Conservation (phyloP, 2,797 vertebrate genomes). For the Bradypus variegatus region DNA sequence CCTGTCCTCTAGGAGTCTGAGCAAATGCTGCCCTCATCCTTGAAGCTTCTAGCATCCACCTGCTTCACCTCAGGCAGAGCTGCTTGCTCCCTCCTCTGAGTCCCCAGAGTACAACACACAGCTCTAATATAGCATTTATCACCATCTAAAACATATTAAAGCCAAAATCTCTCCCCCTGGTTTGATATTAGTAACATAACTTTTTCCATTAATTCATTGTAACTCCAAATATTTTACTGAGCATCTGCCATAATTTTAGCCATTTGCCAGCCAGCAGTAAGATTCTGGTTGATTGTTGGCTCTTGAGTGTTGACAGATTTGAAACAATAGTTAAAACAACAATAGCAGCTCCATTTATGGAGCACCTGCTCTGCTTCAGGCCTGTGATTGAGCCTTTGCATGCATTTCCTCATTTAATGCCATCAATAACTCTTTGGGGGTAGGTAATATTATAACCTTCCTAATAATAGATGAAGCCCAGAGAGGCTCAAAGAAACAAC, state of each 20-base stretch:
- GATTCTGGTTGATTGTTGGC: neutral
- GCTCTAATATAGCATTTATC: neutral
- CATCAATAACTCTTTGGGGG: neutral
- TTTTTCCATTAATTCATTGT: neutral
- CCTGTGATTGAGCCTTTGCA: neutral
- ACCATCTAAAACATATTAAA: neutral
- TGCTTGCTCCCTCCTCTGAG: neutral
- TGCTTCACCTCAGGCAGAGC: neutral
- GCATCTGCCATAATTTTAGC: neutral
- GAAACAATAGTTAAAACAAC: neutral
- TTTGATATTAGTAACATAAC: neutral
- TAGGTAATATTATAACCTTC: neutral
- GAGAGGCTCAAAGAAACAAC: neutral
- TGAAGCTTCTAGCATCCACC: neutral
- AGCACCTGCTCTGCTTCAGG: neutral
- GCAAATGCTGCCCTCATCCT: neutral
- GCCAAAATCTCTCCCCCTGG: neutral
- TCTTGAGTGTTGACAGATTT: neutral
- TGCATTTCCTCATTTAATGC: neutral
- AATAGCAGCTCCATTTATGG: neutral
- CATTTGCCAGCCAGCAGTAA: neutral
- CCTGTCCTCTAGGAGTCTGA: neutral
- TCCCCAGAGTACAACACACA: neutral
- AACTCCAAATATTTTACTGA: neutral
- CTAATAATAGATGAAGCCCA: neutral